Base-by-base conservation (phyloP, 1,140 invertebrate species). In the Tetraneura akinire region DNA sequence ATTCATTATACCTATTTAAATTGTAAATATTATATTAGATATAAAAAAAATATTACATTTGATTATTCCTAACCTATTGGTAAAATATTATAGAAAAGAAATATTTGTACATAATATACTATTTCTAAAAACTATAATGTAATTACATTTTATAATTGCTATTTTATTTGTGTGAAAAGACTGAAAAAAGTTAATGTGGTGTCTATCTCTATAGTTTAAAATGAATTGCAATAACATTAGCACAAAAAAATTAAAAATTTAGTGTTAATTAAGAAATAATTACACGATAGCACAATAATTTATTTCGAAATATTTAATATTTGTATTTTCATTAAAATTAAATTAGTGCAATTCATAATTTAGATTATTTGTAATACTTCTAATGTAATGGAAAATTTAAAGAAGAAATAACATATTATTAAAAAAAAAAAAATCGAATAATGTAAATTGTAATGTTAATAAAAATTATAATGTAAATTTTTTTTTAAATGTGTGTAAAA, bases 141-240 rank as follows among this genome's bases (percentile, higher is more conserved):
- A 49, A 23, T 26, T 42, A 11, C 23, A 26, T 70, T 1, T 18
- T 49, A 70, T 70, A 21, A 70, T 8, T 70, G 45, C 8, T 26
- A 68, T 26, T 70, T 47, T 49, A 47, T 70, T 8, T 23, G 11
- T 68, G 6, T 16, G 21, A 68, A 37, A 47, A 68, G 21, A 26
- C 42, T 47, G 42, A 68, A 49, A 70, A 70, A 26, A n/a, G 13
- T 68, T 68, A 14, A 47, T 49, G 14, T 26, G 42, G 66, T 49
- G 21, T 70, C 4, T 42, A n/a, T n/a, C 16, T 6, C 42, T 66
- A 21, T 11, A 42, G 10, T 0, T 0, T 26, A 26, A 47, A 47
- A 10, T 49, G 37, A 29, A 62, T 37, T 37, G n/a, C n/a, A n/a
- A n/a, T n/a, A n/a, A n/a, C n/a, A n/a, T n/a, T n/a, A n/a, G n/a